A percentile compares a stretch with the other conserved stretches of the same genome.
These are phyloP conservation scores for Macquaria australasica DNA, from an alignment of 2,113 vertebrate genomes.

Conservation along the genomic window DNA sequence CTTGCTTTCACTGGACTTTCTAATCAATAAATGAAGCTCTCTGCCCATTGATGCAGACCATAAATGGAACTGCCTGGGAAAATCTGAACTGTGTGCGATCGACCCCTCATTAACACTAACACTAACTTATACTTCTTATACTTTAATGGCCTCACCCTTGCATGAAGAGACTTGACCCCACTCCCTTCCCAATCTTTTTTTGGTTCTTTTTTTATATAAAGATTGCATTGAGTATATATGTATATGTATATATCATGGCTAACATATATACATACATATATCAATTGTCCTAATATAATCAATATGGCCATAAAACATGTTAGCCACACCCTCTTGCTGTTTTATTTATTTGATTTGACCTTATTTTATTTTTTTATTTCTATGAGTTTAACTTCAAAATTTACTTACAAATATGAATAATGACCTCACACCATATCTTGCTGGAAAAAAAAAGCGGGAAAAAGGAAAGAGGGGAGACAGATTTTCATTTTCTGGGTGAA, in stretches of 20 bases:
- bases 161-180: constrained; percentile 69
- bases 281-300: constrained; percentile 74
- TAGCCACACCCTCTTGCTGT: constrained; percentile 64
- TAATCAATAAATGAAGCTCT: constrained; percentile 11
- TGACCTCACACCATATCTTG: constrained; percentile 74
- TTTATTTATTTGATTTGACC: constrained; percentile 39
- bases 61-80: constrained; percentile 44
- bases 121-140: constrained; percentile 72
- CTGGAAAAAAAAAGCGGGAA: constrained; percentile 39
- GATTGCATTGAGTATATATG: constrained; percentile 81
- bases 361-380: constrained; percentile 29
- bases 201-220: constrained; percentile 50
- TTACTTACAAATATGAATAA: constrained; percentile 79
- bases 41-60: constrained; percentile 54
- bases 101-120: constrained; percentile 81
- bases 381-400: constrained; percentile 63
- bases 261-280: constrained; percentile 84
- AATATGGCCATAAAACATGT: constrained; percentile 76
- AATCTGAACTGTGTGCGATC: constrained; percentile 71
- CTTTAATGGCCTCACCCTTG: constrained; percentile 73
- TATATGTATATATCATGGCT: constrained; percentile 81
- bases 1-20: constrained; percentile 76
- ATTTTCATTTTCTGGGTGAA: constrained; percentile 70
- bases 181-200: constrained; percentile 16
- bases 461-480: constrained; percentile 59